A percentile compares a stretch with the other conserved stretches of the same genome.
phyloP scores from a whole-genome alignment of 2,113 vertebrate species.

The Taxidea taxus region DNA sequence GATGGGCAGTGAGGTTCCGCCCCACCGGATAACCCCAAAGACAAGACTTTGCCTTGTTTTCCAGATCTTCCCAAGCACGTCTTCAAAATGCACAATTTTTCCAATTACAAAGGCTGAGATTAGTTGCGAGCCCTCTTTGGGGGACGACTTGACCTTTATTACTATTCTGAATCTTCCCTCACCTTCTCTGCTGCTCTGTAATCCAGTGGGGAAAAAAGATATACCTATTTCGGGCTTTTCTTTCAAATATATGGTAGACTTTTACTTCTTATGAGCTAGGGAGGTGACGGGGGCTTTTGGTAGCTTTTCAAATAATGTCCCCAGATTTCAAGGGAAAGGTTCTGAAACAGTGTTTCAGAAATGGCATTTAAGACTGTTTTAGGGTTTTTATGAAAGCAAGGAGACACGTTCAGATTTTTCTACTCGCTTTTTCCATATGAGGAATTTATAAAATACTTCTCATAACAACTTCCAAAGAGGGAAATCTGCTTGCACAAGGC shows the following conservation, averaged over 20 bases:
- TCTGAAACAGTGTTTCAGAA: neutral
- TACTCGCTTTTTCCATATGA: neutral
- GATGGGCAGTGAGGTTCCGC: neutral
- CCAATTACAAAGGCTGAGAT: neutral
- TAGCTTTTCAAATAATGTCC: neutral
- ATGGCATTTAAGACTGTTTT: neutral
- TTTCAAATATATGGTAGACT: neutral
- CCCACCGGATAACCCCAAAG: neutral
- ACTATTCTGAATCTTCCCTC: neutral
- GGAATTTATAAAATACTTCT: neutral
- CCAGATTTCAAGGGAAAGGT: neutral
- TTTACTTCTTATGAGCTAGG: neutral
- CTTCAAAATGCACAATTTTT: neutral
- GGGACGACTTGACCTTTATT: neutral
- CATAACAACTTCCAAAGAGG: neutral
- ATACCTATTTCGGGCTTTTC: neutral
- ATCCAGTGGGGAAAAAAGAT: neutral
- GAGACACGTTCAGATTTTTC: neutral
- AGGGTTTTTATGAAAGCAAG: neutral
- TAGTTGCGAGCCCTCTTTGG: accelerated
- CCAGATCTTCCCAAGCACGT: neutral
- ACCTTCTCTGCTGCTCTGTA: neutral
- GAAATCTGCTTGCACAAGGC: neutral
- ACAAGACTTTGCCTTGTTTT: accelerated
- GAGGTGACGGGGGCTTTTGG: neutral